A percentile compares a stretch with the other conserved stretches of the same genome.
These are phyloP conservation scores for Psettodes erumei DNA, from an alignment of 2,113 vertebrate genomes.

Conservation along the genomic window DNA sequence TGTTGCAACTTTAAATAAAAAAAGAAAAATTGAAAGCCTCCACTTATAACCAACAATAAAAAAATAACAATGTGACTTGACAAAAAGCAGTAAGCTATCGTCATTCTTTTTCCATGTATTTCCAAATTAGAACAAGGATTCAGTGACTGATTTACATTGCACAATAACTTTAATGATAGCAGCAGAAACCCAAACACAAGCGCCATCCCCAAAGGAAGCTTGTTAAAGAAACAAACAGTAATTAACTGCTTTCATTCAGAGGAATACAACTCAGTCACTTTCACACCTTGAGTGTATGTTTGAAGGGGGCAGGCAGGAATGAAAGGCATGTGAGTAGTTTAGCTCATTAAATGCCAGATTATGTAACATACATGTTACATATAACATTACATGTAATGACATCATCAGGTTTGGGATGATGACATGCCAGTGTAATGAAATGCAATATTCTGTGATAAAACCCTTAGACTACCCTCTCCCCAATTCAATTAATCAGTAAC, in stretches of 20 bases:
- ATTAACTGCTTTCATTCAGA: not conserved
- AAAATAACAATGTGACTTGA: not conserved
- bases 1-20: not conserved
- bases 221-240: not conserved
- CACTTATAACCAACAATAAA: not conserved
- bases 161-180: not conserved
- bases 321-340: not conserved
- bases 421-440: too few relatives aligned
- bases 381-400: not conserved
- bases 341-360: slow-evolving; percentile 38
- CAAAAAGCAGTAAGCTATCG: not conserved
- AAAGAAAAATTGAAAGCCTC: not conserved
- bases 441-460: not conserved
- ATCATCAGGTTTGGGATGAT: not conserved
- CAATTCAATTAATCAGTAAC: not conserved
- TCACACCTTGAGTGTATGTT: not conserved
- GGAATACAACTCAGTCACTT: not conserved
- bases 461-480: not conserved
- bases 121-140: not conserved
- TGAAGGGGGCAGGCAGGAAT: not conserved
- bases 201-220: not conserved
- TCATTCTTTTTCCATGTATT: not conserved
- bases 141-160: not conserved
- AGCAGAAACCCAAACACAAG: not conserved
- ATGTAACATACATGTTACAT: too few relatives aligned